phyloP scores from a whole-genome alignment of 2,888 invertebrate genomes.

The Drosophila recens region DNA sequence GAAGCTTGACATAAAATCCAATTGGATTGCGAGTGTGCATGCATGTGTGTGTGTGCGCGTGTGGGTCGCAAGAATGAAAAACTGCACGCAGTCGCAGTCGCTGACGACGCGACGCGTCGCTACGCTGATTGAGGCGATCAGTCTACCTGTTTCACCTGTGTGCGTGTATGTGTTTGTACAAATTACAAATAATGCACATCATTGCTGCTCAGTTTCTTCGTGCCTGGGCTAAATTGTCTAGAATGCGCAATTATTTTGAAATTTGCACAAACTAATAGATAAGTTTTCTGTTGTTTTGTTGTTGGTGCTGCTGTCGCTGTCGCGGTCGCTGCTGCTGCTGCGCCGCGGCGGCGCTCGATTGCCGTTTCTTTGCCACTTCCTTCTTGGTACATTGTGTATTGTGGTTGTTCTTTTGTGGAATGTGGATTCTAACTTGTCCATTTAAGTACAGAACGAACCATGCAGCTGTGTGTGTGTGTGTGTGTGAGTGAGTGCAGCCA shows the following conservation, averaged over 20 bases:
- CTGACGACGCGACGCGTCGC: constrained; percentile 10
- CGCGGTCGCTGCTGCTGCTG: constrained; percentile 21
- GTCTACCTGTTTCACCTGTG: constrained; percentile 39
- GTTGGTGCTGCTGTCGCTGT: constrained; percentile 19
- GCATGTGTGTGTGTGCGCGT: constrained; percentile 7
- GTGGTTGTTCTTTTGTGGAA: constrained; percentile 68
- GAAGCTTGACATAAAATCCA: constrained; percentile 45
- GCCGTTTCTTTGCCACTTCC: constrained; percentile 58
- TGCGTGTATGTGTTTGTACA: constrained; percentile 24
- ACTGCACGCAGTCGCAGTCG: constrained; percentile 46
- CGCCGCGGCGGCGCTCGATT: constrained; percentile 24
- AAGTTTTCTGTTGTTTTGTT: constrained; percentile 38
- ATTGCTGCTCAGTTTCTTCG: constrained; percentile 41
- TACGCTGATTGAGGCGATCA: constrained; percentile 12
- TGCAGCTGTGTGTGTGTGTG: constrained; percentile 47
- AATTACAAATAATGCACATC: constrained; percentile 66
- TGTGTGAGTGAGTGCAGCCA: constrained; percentile 18
- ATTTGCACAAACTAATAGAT: constrained; percentile 76
- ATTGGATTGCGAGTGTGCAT: constrained; percentile 19
- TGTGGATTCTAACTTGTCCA: constrained; percentile 79
- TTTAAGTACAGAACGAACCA: constrained; percentile 66
- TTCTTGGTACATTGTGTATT: constrained; percentile 53
- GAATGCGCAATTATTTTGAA: constrained; percentile 75
- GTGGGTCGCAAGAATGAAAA: constrained; percentile 50
- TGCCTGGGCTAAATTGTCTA: constrained; percentile 54